Evolutionary conservation across 1,140 invertebrate species (phyloP), one percentile per base, ranked within the genome.

Genomic region (Calosoma granatense): DNA sequence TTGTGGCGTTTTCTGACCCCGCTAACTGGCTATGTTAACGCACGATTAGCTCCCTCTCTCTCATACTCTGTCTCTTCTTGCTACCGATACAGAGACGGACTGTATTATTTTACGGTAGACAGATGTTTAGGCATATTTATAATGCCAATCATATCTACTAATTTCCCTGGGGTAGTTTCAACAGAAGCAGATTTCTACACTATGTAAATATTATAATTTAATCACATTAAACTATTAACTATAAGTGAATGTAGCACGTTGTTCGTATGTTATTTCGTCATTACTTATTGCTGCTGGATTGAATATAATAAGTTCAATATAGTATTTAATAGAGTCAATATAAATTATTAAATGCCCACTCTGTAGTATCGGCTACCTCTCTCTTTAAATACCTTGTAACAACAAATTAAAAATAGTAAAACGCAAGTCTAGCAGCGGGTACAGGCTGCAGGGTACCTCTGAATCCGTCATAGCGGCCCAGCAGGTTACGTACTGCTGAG

Each of bases 341-440:
- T 36, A 36, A 36, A 36, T 36, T 36, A 30, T 30, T 30, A 30
- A 6, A 47, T 12, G 9, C 41, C 41, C 3, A 4, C 6, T 17
- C 41, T 47, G 41, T 47, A 11, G 17, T 6, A 17, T 17, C 41
- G 9, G 41, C 17, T 6, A 17, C 17, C 17, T 47, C 41, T 47
- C 41, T 9, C 17, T 47, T 47, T 47, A 47, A 47, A 47, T 47
- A 17, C 41, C 17, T 9, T 47, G 41, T 47, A 47, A 47, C 41
- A 47, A 47, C 41, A 47, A 47, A 47, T 47, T 47, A 47, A 47
- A 47, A 47, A 47, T 47, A 47, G 41, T 47, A 47, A 47, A 47
- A 47, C 41, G 41, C 17, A 47, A 47, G 9, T 17, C 9, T 12
- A 47, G 17, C 41, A 47, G 41, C 41, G 41, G 41, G 41, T 47